A percentile compares a stretch with the other conserved stretches of the same genome.
Evolutionary conservation across 2,888 invertebrate genomes (phyloP).

Genomic region (Plemyria rubiginata): DNA sequence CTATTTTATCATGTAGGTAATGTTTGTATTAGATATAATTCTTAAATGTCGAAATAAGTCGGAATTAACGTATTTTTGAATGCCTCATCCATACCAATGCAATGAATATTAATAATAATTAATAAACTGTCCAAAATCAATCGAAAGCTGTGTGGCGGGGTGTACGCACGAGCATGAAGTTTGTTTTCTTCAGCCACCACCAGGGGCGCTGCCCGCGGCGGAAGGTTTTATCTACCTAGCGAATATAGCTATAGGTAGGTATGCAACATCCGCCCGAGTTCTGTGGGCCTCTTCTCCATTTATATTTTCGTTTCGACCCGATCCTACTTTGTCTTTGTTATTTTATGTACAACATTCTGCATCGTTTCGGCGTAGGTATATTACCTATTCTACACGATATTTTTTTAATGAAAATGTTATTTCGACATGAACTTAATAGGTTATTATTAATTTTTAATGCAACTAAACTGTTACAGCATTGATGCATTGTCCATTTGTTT

Average conservation of each 20-base stretch:
- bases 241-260: conserved; percentile 73
- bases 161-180: conserved; percentile 78
- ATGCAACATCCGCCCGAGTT: conserved; percentile 81
- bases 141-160: conserved; percentile 62
- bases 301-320: conserved; percentile 79
- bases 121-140: conserved; percentile 20
- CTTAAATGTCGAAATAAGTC: too few species aligned
- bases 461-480: conserved; percentile 39
- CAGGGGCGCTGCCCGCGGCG: conserved; percentile 79
- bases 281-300: conserved; percentile 74
- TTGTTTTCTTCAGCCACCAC: conserved; percentile 70
- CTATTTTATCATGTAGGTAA: too few species aligned
- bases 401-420: conserved; percentile 57
- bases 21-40: too few species aligned
- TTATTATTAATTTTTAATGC: conserved; percentile 56
- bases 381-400: conserved; percentile 62
- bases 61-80: too few species aligned
- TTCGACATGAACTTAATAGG: conserved; percentile 56
- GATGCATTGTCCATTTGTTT: conserved; percentile 49
- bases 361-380: conserved; percentile 59
- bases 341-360: conserved; percentile 78
- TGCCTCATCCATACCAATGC: neutral
- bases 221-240: conserved; percentile 82
- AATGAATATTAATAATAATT: neutral
- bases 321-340: conserved; percentile 74